These are phyloP conservation scores for Micrasema longulum DNA, from an alignment of 1,140 invertebrate species.

Conservation along the genomic window DNA sequence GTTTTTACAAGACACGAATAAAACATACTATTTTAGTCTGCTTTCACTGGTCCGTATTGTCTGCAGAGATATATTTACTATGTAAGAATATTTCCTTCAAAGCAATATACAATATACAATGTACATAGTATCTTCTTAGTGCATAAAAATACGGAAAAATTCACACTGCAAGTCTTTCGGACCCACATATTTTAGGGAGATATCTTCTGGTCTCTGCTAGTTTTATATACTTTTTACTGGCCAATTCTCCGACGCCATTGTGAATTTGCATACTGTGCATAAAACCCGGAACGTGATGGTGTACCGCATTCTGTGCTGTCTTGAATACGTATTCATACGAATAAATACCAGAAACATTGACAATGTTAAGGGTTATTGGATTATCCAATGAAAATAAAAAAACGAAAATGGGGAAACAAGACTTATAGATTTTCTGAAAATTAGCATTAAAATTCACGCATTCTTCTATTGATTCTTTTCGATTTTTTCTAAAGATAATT, in stretches of 20 bases:
- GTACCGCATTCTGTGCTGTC: neutral
- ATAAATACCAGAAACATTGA: too few relatives aligned
- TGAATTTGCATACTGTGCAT: constrained; percentile 39
- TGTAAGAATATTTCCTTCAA: neutral
- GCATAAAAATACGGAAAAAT: constrained; percentile 4
- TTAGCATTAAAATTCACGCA: too few relatives aligned
- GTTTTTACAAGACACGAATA: neutral
- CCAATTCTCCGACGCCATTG: constrained; percentile 7
- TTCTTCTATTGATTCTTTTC: too few relatives aligned
- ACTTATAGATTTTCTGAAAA: too few relatives aligned
- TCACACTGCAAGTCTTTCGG: constrained; percentile 6
- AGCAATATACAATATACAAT: neutral
- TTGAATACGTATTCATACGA: neutral
- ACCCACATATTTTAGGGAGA: constrained; percentile 37
- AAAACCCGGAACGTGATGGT: constrained; percentile 3
- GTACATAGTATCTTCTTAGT: neutral
- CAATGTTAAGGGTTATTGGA: too few relatives aligned
- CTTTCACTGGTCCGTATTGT: neutral
- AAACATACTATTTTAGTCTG: neutral
- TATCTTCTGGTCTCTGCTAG: constrained; percentile 30
- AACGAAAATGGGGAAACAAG: too few relatives aligned
- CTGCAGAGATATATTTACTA: neutral
- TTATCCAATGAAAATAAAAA: too few relatives aligned
- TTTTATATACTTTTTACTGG: constrained; percentile 42
- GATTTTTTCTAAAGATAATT: too few relatives aligned